phyloP scores from a whole-genome alignment of 2,888 invertebrate species.

The Leucoma salicis region DNA sequence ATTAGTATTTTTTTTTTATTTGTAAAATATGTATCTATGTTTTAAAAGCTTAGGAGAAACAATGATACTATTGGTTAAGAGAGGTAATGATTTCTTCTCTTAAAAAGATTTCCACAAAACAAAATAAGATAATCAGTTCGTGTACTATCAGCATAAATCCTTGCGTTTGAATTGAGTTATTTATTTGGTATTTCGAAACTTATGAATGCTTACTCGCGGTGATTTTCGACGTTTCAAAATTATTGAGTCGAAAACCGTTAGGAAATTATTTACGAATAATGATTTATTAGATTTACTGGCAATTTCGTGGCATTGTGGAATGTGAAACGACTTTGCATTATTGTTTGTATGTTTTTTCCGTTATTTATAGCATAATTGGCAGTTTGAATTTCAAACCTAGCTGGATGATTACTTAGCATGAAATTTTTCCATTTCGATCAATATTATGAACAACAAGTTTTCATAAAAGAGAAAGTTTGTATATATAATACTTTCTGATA shows the following conservation, averaged over 20 bases:
- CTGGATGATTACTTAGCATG: too few species aligned
- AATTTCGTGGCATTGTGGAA: constrained; percentile 34
- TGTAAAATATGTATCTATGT: too few species aligned
- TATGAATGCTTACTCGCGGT: constrained; percentile 34
- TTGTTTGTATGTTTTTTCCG: constrained; percentile 26
- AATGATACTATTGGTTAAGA: too few species aligned
- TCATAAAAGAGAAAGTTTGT: too few species aligned
- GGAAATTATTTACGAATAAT: constrained; percentile 50
- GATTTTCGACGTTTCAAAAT: constrained; percentile 26
- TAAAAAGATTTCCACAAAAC: too few species aligned
- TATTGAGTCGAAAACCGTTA: constrained; percentile 41
- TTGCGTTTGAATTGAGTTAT: constrained; percentile 60
- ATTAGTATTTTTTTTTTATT: too few species aligned
- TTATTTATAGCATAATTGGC: constrained; percentile 31
- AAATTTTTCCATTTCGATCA: too few species aligned
- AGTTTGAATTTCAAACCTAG: too few species aligned
- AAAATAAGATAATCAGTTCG: constrained; percentile 44
- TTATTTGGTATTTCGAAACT: constrained; percentile 67
- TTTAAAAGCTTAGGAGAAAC: too few species aligned
- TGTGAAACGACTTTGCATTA: constrained; percentile 34
- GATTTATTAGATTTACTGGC: constrained; percentile 46
- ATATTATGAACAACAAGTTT: too few species aligned
- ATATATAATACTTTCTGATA: too few species aligned
- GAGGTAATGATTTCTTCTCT: too few species aligned
- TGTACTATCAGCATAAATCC: constrained; percentile 58